Conservation (phyloP, 2,888 invertebrate species). For the Peribatodes rhomboidaria region DNA sequence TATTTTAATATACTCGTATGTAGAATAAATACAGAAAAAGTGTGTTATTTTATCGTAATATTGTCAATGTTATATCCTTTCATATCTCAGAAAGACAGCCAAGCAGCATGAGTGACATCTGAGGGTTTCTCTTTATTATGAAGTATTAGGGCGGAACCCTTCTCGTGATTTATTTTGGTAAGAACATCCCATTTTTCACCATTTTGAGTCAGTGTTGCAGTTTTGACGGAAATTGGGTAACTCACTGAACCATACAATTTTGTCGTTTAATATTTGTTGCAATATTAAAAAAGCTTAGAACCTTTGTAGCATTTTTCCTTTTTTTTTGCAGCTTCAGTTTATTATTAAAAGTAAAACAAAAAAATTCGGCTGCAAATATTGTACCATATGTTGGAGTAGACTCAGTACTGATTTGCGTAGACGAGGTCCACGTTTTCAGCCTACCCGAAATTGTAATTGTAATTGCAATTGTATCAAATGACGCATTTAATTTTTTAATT, state of each 20-base stretch:
- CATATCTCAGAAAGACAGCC: background rate
- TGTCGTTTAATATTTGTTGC: background rate
- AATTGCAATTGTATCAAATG: no score
- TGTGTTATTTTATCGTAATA: no score
- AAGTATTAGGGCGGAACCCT: constrained; percentile 44
- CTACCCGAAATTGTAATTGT: no score
- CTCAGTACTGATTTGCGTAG: no score
- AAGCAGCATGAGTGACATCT: constrained; percentile 45
- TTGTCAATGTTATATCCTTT: background rate
- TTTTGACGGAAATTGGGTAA: constrained; percentile 17
- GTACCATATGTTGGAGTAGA: no score
- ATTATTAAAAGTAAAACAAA: no score
- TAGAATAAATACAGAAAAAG: no score
- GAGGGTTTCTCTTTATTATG: constrained; percentile 48
- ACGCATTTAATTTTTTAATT: no score
- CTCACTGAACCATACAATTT: background rate
- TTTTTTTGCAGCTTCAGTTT: no score
- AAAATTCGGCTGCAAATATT: no score
- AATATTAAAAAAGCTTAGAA: background rate
- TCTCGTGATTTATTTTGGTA: constrained; percentile 40
- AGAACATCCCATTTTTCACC: constrained; percentile 35
- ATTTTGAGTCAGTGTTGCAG: constrained; percentile 18
- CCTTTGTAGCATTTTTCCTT: no score
- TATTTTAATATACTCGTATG: background rate
- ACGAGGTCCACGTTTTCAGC: no score